Conservation (phyloP, 1,140 invertebrate genomes). For the Trichonephila clavipes region DNA sequence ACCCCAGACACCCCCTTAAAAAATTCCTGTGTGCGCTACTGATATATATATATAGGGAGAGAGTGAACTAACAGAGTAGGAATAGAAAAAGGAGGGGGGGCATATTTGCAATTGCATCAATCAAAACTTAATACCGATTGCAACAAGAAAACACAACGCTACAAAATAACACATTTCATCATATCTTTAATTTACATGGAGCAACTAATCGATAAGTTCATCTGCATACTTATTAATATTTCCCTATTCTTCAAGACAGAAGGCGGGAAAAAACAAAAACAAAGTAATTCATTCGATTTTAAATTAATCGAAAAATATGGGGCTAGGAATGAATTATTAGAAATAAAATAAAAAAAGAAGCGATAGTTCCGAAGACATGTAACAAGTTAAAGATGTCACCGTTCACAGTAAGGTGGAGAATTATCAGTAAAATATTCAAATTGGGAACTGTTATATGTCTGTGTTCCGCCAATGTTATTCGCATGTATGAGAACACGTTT, state of each 20-base stretch:
- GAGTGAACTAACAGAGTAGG: too few relatives aligned
- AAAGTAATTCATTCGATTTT: not conserved
- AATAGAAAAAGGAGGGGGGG: too few relatives aligned
- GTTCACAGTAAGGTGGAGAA: not conserved
- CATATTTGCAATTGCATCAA: too few relatives aligned
- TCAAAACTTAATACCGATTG: too few relatives aligned
- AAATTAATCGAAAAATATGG: slow-evolving; percentile 12
- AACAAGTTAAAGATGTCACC: slow-evolving; percentile 10
- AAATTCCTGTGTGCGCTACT: too few relatives aligned
- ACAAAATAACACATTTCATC: not conserved
- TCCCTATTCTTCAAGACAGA: not conserved
- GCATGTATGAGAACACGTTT: not conserved
- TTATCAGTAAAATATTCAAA: slow-evolving; percentile 32
- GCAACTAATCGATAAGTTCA: not conserved
- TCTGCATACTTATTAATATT: slow-evolving; percentile 18
- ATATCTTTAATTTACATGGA: not conserved
- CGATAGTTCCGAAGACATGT: not conserved
- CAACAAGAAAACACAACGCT: too few relatives aligned
- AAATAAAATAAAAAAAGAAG: not conserved
- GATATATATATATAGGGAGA: too few relatives aligned
- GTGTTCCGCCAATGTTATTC: slow-evolving; percentile 5
- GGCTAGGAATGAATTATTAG: not conserved
- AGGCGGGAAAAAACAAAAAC: not conserved
- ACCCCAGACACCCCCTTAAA: too few relatives aligned
- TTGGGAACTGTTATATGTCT: not conserved